These are phyloP conservation scores for Mustelus asterias DNA, from an alignment of 2,113 vertebrate genomes.

Conservation along the genomic window DNA sequence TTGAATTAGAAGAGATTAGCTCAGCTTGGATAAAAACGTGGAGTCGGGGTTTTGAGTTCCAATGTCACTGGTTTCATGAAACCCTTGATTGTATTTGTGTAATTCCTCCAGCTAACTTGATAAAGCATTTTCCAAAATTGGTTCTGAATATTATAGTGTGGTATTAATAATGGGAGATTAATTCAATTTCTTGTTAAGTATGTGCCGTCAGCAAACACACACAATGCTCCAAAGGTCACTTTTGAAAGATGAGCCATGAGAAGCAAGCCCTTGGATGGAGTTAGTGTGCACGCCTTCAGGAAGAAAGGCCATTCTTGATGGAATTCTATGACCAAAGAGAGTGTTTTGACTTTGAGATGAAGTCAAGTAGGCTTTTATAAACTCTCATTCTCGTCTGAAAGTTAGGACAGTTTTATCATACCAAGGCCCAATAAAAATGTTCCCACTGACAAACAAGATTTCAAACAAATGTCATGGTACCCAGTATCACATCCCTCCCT, in stretches of 20 bases:
- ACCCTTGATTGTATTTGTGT: not conserved
- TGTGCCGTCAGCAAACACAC: not conserved
- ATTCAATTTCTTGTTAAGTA: not conserved
- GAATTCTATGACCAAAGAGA: not conserved
- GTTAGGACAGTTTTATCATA: not conserved
- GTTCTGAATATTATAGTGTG: not conserved
- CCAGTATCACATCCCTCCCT: not conserved
- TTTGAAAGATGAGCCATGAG: not conserved
- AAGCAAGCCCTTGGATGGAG: not conserved
- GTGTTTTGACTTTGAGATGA: not conserved
- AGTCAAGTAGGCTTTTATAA: not conserved
- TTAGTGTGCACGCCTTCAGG: not conserved
- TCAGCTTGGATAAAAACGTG: not conserved
- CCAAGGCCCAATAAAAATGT: not conserved
- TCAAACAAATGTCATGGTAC: not conserved
- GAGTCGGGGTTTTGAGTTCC: not conserved
- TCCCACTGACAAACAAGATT: not conserved
- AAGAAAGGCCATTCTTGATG: not conserved
- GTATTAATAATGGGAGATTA: not conserved
- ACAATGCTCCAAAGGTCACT: not conserved
- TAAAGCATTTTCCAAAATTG: not conserved
- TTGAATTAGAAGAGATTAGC: constrained; percentile 6
- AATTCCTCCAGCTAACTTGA: not conserved
- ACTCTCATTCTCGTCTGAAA: not conserved
- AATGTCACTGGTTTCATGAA: constrained; percentile 2